A percentile compares a stretch with the other conserved stretches of the same genome.
phyloP scores from a whole-genome alignment of 2,888 invertebrate genomes.

The Sarcophaga variegata region DNA sequence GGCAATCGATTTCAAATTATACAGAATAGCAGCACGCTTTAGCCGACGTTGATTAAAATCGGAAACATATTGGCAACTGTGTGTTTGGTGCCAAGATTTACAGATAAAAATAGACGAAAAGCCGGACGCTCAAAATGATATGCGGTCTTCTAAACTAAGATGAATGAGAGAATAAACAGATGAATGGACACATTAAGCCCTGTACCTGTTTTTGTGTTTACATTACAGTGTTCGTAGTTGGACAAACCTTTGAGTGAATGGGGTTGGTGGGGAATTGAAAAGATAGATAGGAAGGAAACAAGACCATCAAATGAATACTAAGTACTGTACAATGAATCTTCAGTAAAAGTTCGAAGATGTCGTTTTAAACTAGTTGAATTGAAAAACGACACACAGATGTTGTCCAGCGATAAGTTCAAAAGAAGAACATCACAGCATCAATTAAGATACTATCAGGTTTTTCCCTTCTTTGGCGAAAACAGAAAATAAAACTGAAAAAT shows the following conservation, averaged over 20 bases:
- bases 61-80: conserved; percentile 65
- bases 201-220: neutral
- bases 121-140: conserved; percentile 51
- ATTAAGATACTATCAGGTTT: conserved; percentile 67
- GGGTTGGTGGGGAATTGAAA: neutral
- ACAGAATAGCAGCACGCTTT: conserved; percentile 63
- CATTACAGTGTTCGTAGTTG: neutral
- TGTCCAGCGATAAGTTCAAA: conserved; percentile 51
- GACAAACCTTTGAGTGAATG: neutral
- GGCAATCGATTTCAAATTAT: conserved; percentile 68
- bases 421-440: conserved; percentile 59
- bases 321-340: conserved; percentile 40
- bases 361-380: conserved; percentile 63
- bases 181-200: neutral
- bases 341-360: conserved; percentile 22
- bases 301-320: conserved; percentile 60
- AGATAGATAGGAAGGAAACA: conserved; percentile 67
- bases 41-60: conserved; percentile 53
- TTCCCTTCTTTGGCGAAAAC: conserved; percentile 41
- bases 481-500: conserved; percentile 16
- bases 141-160: conserved; percentile 44
- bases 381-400: conserved; percentile 57
- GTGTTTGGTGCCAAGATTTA: conserved; percentile 55
- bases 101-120: conserved; percentile 65
- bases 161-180: conserved; percentile 34